Percentiles rank a stretch among this genome's conserved stretches.
Conservation (phyloP, 2,797 vertebrate species). For the Fistularia tabacaria region DNA sequence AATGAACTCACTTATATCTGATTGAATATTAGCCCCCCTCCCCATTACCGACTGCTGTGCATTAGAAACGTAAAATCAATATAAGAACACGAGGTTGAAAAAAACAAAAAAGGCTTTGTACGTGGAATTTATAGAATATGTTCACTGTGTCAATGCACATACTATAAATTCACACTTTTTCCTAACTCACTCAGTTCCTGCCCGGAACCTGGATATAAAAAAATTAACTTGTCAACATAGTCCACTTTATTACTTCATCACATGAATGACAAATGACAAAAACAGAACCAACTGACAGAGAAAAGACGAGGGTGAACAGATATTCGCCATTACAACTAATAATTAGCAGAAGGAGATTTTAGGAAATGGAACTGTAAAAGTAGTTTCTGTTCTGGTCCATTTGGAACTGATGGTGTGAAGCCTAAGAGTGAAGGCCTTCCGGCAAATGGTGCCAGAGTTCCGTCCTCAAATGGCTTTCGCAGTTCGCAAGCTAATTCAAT, state of each 20-base stretch:
- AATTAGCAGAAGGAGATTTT: conserved; percentile 6
- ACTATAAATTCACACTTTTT: no score
- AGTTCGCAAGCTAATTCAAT: conserved; percentile 12
- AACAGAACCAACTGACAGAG: conserved; percentile 26
- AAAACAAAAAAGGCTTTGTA: no score
- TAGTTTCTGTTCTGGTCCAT: background rate
- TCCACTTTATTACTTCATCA: conserved; percentile 67
- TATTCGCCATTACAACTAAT: background rate
- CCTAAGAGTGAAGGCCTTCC: no score
- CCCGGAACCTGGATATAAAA: no score
- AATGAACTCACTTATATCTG: no score
- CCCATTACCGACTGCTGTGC: no score
- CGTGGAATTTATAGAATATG: no score
- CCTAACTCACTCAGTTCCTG: no score
- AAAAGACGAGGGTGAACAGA: conserved; percentile 13
- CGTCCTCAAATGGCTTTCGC: conserved; percentile 4
- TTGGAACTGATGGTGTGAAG: background rate
- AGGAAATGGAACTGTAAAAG: background rate
- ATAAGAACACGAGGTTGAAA: no score
- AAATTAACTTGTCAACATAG: conserved; percentile 5
- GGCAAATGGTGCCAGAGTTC: background rate
- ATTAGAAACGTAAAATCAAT: no score
- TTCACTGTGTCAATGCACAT: no score
- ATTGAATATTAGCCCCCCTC: no score
- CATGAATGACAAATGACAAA: conserved; percentile 38